Base-by-base conservation (phyloP, 2,113 vertebrate species). In the Lepus europaeus region DNA sequence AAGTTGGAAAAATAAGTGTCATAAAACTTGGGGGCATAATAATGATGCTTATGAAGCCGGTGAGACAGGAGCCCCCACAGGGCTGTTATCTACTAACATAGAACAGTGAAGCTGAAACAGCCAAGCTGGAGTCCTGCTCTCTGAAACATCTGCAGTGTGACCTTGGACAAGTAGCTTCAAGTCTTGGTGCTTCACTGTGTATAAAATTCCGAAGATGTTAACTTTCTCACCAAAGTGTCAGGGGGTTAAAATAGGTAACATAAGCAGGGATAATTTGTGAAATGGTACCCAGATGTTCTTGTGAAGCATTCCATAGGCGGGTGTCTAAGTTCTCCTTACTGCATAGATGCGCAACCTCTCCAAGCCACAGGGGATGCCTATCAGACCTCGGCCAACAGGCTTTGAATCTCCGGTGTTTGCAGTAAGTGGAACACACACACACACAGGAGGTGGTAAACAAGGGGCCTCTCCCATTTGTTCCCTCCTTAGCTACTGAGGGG, bases 391-490 rank as follows among this genome's bases (percentile, higher is more conserved):
- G 69, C 66, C 73, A 89, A n/a, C 51, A n/a, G 51, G 53, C 10
- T 89, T 69, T 69, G 79, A 93, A 20, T 64, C 70, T 87, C 16
- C n/a, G 29, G 51, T 86, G 1, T 66, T 49, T 0, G 0, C 4
- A 91, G 51, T 31, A 23, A 59, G 39, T 69, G 80, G 79, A 59
- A 87, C 90, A 88, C 66, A 31, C 51, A 87, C 90, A 88, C 66
- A 31, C 51, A 70, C n/a, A 53, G 33, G 12, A 74, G n/a, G 22
- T 5, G 68, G 23, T 17, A 9, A 64, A 49, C 19, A 45, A 53
- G 22, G 36, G 13, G 6, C 17, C 20, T n/a, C n/a, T 88, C 49
- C 70, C 66, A 20, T 39, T 25, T 22, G 33, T 61, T 53, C 61
- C 81, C 13, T 5, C 14, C n/a, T 66, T 49, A 36, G n/a, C 49